Base-by-base conservation (phyloP, 2,113 vertebrate species). In the Saguinus imperator region DNA sequence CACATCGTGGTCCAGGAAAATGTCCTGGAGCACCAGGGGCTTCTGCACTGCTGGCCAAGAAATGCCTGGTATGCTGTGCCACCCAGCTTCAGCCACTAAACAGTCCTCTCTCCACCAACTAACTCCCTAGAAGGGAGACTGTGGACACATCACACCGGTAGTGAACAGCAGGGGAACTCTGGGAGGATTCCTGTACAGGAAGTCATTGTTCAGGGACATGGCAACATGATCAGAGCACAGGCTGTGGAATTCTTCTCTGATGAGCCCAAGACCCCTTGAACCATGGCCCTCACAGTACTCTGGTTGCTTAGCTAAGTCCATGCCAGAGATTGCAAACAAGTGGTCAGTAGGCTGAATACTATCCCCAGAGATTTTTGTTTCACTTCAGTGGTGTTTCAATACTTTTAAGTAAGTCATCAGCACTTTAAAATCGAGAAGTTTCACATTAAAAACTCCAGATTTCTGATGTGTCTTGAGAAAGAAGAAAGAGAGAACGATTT, bases 1-100 rank as follows among this genome's bases (percentile, higher is more conserved):
- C 73, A 50, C 32, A 11, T 17, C 0, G 9, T 21, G 80, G 91
- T 98, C 96, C 87, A 98, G 96, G 94, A 97, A 98, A 98, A 97
- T 64, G 96, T 98, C 89, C 92, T 94, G 68, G 94, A 97, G 72
- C 72, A 84, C 97, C 95, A 90, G 52, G 87, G 72, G 94, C 90
- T 94, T 40, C 73, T 97, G 77, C 68, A 87, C 96, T 97, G 86
- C 68, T 92, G 88, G 94, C 87, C 70, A 58, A 94, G 92, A 94
- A 90, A 86, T 80, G n/a, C 21, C n/a, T 45, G 93, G 96, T 97
- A 91, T 89, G 93, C 86, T 94, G 48, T 68, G 93, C 87, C n/a
- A 45, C 27, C 3, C 37, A 52, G 32, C 58, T 68, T 87, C 87
- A 97, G 79, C 82, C 88, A 83, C 73, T 97, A 79, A 93, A 45